Percentiles rank a stretch among this genome's conserved stretches.
Conservation (phyloP, 2,888 invertebrate species). For the Ypsolopha sequella region DNA sequence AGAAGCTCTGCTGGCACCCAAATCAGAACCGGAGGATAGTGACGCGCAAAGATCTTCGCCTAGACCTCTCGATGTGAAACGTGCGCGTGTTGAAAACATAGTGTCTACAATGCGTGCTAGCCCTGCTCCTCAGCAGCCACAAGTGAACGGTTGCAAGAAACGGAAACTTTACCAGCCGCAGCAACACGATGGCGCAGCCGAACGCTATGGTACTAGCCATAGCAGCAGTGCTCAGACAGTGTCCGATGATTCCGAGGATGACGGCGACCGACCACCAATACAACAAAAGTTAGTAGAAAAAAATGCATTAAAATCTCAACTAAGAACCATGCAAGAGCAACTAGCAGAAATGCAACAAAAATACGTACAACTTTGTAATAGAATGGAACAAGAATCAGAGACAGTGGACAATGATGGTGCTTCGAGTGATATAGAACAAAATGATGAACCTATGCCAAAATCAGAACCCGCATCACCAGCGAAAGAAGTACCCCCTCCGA, state of each 20-base stretch:
- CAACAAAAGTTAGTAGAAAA: conserved; percentile 89
- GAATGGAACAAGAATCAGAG: conserved; percentile 85
- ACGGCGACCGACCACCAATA: conserved; percentile 82
- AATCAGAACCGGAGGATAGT: conserved; percentile 75
- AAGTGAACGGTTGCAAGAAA: conserved; percentile 95
- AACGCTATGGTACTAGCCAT: conserved; percentile 68
- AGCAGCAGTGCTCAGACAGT: conserved; percentile 53
- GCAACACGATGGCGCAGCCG: conserved; percentile 84
- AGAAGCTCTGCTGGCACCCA: conserved; percentile 72
- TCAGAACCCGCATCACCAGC: conserved; percentile 71
- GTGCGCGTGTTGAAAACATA: conserved; percentile 95
- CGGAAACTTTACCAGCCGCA: conserved; percentile 96
- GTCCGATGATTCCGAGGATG: conserved; percentile 81
- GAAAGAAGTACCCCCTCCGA: conserved; percentile 63
- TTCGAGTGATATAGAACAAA: conserved; percentile 78
- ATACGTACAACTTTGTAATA: conserved; percentile 87
- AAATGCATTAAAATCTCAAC: conserved; percentile 86
- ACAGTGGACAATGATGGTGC: conserved; percentile 81
- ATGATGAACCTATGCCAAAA: conserved; percentile 61
- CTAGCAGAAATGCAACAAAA: conserved; percentile 92
- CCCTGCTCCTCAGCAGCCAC: conserved; percentile 79
- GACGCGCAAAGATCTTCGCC: conserved; percentile 70
- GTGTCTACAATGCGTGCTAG: conserved; percentile 94
- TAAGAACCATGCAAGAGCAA: conserved; percentile 90
- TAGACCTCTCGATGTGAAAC: conserved; percentile 84